Evolutionary conservation across 2,113 vertebrate genomes (phyloP), one percentile per base, ranked within the genome.

Genomic region (Anguilla japonica): DNA sequence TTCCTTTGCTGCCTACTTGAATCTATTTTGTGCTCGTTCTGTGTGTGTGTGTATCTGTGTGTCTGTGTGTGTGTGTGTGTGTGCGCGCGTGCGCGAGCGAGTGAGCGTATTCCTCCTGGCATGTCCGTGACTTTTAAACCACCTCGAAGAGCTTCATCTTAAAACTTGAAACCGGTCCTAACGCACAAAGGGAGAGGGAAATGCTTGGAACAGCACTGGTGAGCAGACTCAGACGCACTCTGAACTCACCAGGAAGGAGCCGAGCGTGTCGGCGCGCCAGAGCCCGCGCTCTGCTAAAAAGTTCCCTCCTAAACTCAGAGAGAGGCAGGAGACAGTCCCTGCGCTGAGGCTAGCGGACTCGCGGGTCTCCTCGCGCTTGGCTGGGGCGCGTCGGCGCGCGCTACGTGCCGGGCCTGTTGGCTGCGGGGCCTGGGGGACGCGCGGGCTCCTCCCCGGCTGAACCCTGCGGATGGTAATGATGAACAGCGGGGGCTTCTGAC

Each of bases 141-240:
- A 91, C 89, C 92, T 93, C 92, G 91, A 92, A 92, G 75, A 83
- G 89, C 92, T 91, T 93, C 89, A 92, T 91, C 88, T 87, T 89
- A 87, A 57, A 87, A 90, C 89, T 89, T 89, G 89, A 92, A 87
- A 90, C 46, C 81, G 81, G 63, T 91, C 90, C 89, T 91, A 88
- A 91, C 90, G 67, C 41, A 88, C 18, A 63, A 83, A 41, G 63
- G 63, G 67, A 83, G 78, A 85, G 86, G 85, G 88, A 50, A 46
- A 56, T 83, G 39, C 63, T 86, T 81, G 71, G 81, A 63, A 83
- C 5, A 80, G 84, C 50, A 87, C 88, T 82, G 84, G 71, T 84
- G 89, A 88, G 89, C 75, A 83, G 83, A 34, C 60, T 85, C 84
- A 91, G 90, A 92, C 89, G 90, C n/a, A 2, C 29, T 41, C 78